Evolutionary conservation across 1,140 invertebrate genomes (phyloP), one percentile per base, ranked within the genome.

Genomic region (Physella acuta): DNA sequence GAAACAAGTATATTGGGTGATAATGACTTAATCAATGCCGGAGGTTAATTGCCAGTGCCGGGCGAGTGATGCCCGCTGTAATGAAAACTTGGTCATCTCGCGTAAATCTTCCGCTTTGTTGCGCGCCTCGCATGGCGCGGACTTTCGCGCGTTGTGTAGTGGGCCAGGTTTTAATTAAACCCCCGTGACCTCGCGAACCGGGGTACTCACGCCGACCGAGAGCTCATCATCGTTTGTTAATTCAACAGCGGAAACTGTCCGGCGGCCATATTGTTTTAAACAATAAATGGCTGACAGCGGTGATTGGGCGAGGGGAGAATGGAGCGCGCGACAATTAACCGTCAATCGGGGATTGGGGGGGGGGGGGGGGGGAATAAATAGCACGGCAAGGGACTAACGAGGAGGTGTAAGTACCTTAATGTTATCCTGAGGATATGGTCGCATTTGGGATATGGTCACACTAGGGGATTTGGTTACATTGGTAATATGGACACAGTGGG

Each of bases 221-320:
- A 49, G 36, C 60, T 63, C 60, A 49, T 63, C 60, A 63, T 49
- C 37, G 8, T 20, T 24, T 63, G 37, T 1, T 51, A 63, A 51
- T 51, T 44, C 60, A 14, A 51, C 60, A 26, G 20, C 60, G 60
- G 60, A 63, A 63, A 20, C 60, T 63, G 33, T 63, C 37, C 37
- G n/a, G 60, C 3, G 34, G 26, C 14, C 60, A 63, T 44, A 49
- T 63, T 63, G 60, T 63, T 63, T 63, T 3, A 63, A 30, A 63
- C 60, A 63, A 63, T 63, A 63, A 63, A 44, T 63, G 60, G 37
- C 37, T 44, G 60, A 49, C 60, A 49, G n/a, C 24, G 2, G 60
- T 26, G 60, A 28, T 26, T 49, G 37, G 58, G 36, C 3, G 3
- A 1, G 60, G 24, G 11, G 5, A 51, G 33, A 51, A 24, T 2